Evolutionary conservation across 1,140 invertebrate genomes (phyloP).

Genomic region (Cotesia typhae): DNA sequence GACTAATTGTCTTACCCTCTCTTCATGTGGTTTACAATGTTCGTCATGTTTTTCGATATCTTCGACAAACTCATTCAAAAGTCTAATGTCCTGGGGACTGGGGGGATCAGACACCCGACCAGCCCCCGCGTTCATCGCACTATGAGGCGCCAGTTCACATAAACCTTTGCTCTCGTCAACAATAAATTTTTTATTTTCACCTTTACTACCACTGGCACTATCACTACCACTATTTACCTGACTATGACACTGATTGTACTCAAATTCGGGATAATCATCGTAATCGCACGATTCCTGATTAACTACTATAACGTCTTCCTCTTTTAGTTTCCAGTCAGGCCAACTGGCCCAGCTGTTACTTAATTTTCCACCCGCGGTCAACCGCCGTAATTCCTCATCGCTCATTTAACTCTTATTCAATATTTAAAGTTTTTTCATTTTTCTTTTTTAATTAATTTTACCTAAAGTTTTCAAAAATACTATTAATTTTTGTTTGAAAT

Average conservation of each 20-base stretch:
- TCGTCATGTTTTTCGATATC: conserved; percentile 61
- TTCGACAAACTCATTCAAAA: conserved; percentile 60
- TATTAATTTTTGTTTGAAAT: too few species aligned
- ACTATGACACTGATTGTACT: not conserved
- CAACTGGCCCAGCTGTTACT: conserved; percentile 32
- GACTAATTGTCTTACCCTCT: conserved; percentile 49
- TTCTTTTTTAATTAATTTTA: not conserved
- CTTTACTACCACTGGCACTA: not conserved
- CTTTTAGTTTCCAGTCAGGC: conserved; percentile 29
- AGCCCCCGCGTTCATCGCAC: conserved; percentile 60
- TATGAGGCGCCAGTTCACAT: conserved; percentile 62
- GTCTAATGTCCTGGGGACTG: conserved; percentile 61
- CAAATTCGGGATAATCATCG: conserved; percentile 16
- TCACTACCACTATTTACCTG: conserved; percentile 36
- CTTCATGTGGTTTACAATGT: conserved; percentile 48
- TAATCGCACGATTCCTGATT: too few species aligned
- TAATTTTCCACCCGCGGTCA: conserved; percentile 43
- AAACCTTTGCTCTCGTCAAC: conserved; percentile 31
- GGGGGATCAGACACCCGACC: conserved; percentile 56
- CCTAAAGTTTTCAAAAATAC: not conserved
- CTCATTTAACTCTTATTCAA: conserved; percentile 60
- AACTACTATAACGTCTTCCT: conserved; percentile 16
- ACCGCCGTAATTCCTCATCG: conserved; percentile 52
- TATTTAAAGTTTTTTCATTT: not conserved
- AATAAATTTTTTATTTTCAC: conserved; percentile 18